Conservation (phyloP, 2,113 vertebrate genomes). For the Balaeniceps rex region DNA sequence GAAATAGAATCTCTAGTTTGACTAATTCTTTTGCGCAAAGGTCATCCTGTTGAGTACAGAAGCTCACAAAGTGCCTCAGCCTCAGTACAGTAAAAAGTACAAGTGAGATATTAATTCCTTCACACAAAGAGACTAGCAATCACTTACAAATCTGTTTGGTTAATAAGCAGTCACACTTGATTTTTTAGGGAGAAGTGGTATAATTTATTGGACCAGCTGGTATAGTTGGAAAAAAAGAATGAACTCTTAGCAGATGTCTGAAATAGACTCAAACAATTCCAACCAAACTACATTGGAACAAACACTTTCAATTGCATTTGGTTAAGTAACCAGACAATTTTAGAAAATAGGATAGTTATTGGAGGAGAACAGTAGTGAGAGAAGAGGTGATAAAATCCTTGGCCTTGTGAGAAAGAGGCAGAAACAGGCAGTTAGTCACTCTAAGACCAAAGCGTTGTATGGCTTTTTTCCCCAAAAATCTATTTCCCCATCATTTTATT, state of each 20-base stretch:
- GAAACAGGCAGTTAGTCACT: background rate
- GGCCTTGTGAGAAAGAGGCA: background rate
- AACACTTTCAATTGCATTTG: background rate
- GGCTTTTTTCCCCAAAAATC: background rate
- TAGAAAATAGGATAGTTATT: background rate
- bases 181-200: background rate
- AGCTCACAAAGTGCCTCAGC: background rate
- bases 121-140: background rate
- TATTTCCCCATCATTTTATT: slow-evolving; percentile 30
- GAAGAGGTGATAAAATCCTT: background rate
- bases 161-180: background rate
- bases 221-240: background rate
- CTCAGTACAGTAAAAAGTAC: background rate
- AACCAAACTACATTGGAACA: background rate
- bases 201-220: background rate
- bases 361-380: background rate
- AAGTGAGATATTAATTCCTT: background rate
- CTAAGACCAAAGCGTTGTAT: background rate
- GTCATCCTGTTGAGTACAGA: background rate
- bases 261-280: background rate
- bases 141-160: background rate
- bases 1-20: background rate
- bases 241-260: background rate
- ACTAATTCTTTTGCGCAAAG: background rate
- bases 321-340: background rate